phyloP scores from a whole-genome alignment of 2,888 invertebrate genomes.

The Ceraclea dissimilis region DNA sequence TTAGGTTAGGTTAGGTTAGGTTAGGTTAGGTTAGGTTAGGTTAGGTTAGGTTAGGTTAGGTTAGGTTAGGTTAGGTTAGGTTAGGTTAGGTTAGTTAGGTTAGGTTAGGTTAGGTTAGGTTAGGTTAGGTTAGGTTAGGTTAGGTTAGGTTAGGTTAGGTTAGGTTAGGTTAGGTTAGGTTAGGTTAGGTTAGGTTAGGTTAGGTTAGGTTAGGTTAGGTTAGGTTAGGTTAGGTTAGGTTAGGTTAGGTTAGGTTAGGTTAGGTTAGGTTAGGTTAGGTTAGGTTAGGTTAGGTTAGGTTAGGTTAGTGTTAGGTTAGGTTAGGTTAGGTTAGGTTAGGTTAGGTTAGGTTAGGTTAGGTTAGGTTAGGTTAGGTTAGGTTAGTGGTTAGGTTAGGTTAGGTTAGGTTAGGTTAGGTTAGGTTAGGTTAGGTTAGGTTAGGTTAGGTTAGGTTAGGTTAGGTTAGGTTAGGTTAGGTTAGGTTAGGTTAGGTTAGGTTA shows the following conservation, averaged over 20 bases:
- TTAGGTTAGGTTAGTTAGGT: conserved; percentile 23
- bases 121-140: conserved; percentile 3
- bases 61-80: conserved; percentile 22
- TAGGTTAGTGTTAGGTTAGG: no score
- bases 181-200: conserved; percentile 19
- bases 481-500: neutral
- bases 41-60: conserved; percentile 25
- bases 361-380: conserved; percentile 5
- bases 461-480: conserved; percentile 3
- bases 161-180: conserved; percentile 25
- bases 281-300: conserved; percentile 24
- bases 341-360: conserved; percentile 4
- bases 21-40: conserved; percentile 23
- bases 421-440: conserved; percentile 9
- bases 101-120: conserved; percentile 17
- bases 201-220: conserved; percentile 25
- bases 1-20: conserved; percentile 26
- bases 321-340: conserved; percentile 24
- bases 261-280: conserved; percentile 20
- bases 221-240: conserved; percentile 27
- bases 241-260: conserved; percentile 27
- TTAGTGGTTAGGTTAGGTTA: no score
- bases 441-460: conserved; percentile 17
- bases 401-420: conserved; percentile 5
- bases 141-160: conserved; percentile 15